Percentiles rank a stretch among this genome's conserved stretches.
phyloP scores from a whole-genome alignment of 2,113 vertebrate genomes.

The Sinosuthora webbiana region DNA sequence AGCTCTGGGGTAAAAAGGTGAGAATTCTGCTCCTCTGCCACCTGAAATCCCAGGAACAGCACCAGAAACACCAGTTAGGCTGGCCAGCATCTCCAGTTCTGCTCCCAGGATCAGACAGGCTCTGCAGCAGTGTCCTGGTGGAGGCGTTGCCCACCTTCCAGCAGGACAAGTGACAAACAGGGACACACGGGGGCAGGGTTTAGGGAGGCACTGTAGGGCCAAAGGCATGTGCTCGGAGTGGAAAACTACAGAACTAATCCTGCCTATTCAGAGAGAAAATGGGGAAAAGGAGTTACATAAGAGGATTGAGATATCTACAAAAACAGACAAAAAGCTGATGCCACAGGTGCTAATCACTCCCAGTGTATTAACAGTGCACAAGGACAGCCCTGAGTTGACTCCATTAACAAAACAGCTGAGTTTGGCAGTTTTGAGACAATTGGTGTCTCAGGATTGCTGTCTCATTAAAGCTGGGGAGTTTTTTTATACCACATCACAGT shows the following conservation, averaged over 20 bases:
- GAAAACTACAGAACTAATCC: background rate
- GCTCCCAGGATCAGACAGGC: background rate
- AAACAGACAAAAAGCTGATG: background rate
- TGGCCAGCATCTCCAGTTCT: background rate
- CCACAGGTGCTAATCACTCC: background rate
- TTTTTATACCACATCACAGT: accelerated
- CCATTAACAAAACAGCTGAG: background rate
- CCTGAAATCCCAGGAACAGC: background rate
- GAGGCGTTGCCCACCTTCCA: background rate
- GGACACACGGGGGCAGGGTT: accelerated
- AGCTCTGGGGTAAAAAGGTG: background rate
- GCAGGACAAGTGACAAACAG: background rate
- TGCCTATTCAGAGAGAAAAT: background rate
- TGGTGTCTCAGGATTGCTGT: background rate
- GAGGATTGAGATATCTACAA: background rate
- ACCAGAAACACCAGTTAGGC: accelerated
- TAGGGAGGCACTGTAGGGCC: background rate
- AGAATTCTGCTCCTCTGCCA: background rate
- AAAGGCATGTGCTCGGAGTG: accelerated
- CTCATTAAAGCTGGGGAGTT: background rate
- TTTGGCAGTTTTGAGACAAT: background rate
- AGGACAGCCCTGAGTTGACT: background rate
- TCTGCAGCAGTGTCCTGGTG: background rate
- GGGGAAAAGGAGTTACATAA: background rate
- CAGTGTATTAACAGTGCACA: background rate